Evolutionary conservation across 2,113 vertebrate genomes (phyloP).

Genomic region (Chlorodrepanis virens): DNA sequence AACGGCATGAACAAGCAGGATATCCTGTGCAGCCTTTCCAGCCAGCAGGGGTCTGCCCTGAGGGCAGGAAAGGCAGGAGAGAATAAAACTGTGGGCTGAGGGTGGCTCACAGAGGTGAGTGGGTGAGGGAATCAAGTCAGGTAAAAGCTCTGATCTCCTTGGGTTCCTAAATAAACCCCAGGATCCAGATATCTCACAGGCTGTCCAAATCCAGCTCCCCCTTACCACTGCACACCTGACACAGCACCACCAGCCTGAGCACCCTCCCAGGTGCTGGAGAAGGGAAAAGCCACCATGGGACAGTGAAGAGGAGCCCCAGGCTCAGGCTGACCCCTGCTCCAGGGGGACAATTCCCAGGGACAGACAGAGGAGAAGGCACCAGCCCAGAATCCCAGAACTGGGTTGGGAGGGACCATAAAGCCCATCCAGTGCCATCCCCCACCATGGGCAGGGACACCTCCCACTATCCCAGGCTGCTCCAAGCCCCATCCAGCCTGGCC

Average conservation of each 20-base stretch:
- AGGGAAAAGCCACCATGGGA: background rate
- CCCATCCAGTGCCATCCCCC: too few species aligned
- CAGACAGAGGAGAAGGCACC: too few species aligned
- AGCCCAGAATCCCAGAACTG: background rate
- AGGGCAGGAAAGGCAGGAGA: background rate
- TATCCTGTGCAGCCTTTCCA: background rate
- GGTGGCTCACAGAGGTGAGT: background rate
- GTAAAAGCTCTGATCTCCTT: background rate
- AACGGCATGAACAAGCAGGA: background rate
- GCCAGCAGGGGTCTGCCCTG: background rate
- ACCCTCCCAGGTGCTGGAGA: background rate
- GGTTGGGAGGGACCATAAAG: background rate
- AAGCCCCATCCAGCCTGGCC: background rate
- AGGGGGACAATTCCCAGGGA: background rate
- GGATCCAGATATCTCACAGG: fast-evolving
- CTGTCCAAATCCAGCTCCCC: background rate
- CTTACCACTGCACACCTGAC: background rate
- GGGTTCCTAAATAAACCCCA: background rate
- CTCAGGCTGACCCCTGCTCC: background rate
- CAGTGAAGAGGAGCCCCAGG: background rate
- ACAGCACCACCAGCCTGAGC: background rate
- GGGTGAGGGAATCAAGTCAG: background rate
- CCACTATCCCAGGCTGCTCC: background rate
- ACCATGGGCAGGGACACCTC: background rate
- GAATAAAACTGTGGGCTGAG: background rate